Evolutionary conservation across 53 echinoderm and acorn worm species (phyloP), one percentile per base, ranked within the genome.

Genomic region (Apostichopus leukothele): DNA sequence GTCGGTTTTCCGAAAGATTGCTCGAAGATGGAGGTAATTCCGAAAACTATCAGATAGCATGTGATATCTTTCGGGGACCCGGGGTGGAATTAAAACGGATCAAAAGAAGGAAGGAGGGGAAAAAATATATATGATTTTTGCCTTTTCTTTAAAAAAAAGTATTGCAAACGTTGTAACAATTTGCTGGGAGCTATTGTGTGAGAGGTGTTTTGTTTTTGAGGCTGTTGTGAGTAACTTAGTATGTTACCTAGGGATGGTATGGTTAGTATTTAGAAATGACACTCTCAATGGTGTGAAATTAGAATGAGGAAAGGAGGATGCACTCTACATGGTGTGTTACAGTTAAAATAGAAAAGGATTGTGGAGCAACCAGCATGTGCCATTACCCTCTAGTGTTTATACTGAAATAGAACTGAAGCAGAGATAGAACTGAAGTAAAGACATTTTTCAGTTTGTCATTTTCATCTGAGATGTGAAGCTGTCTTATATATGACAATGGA

Each of bases 21-120:
- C 59, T n/a, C 7, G 59, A 57, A 81, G 81, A 81, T 54, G 81
- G 20, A 81, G 55, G n/a, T 81, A 81, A 81, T 59, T 81, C 59
- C 6, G 71, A 19, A 71, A 71, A 71, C 71, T 71, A 71, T 71
- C 18, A 71, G 18, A 19, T 71, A 19, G 71, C 71, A 71, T 71
- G 71, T 19, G 71, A 71, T 71, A 71, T 71, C 39, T 71, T 71
- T 71, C 13, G 14, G 3, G 57, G 71, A 71, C 71, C 71, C 4
- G 20, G 71, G 71, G 71, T 71, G 20, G 71, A 16, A 71, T 71
- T 71, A 71, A 20, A 71, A 71, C 18, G 71, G 57, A 57, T 57
- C 10, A 57, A 57, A 57, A 57, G 10, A 57, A 57, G 1, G 57
- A 57, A 71, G n/a, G 18, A 18, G 63, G 16, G 63, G 5, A 0